These are phyloP conservation scores for Azemiops feae DNA, from an alignment of 2,113 vertebrate species.

Conservation along the genomic window DNA sequence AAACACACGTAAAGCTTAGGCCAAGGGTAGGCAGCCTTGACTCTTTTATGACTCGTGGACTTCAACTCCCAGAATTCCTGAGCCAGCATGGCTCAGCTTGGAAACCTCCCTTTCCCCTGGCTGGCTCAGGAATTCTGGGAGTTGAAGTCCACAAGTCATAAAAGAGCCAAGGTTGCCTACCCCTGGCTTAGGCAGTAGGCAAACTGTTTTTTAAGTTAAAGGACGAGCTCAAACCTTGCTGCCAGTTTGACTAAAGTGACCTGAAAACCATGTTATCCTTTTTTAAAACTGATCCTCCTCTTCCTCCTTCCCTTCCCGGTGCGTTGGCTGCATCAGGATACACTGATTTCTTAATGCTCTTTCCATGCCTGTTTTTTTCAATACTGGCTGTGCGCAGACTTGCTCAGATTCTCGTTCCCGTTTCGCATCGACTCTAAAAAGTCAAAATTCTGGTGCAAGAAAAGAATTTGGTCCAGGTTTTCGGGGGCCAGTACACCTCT, in stretches of 20 bases:
- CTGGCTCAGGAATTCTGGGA: too few relatives aligned
- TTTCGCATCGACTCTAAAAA: slow-evolving; percentile 45
- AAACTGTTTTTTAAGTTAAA: neutral
- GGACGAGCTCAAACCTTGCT: neutral
- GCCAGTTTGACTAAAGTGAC: neutral
- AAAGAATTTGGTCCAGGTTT: slow-evolving; percentile 64
- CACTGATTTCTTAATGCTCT: accelerated
- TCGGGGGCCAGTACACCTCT: slow-evolving; percentile 56
- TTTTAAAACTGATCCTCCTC: neutral
- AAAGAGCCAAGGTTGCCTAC: too few relatives aligned
- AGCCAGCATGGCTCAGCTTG: too few relatives aligned
- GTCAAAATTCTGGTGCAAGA: slow-evolving; percentile 69
- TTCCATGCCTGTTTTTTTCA: neutral
- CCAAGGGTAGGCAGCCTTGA: too few relatives aligned
- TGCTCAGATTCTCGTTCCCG: neutral
- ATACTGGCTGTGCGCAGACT: neutral
- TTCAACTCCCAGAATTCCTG: too few relatives aligned
- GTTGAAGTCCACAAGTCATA: too few relatives aligned
- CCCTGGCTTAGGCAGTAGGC: neutral
- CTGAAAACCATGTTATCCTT: neutral
- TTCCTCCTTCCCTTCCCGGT: neutral
- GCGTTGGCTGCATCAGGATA: accelerated
- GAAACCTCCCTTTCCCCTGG: too few relatives aligned
- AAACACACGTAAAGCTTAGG: neutral
- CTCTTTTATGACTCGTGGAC: too few relatives aligned